Evolutionary conservation across 1,140 invertebrate species (phyloP).

Genomic region (Gryon sp.): DNA sequence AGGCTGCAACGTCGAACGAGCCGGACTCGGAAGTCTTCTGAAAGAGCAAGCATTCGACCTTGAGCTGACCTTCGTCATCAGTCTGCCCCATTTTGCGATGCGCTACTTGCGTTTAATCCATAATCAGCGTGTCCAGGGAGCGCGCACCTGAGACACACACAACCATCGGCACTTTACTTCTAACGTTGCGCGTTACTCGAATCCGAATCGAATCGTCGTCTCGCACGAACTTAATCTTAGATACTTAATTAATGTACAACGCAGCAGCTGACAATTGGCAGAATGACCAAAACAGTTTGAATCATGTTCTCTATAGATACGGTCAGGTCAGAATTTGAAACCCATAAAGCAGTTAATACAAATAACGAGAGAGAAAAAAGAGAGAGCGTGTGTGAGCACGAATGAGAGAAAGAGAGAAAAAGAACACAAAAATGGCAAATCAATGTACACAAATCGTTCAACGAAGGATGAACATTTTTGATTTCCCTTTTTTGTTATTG

Average conservation of each 20-base stretch:
- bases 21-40: conserved; percentile 69
- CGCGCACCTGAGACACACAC: too few relatives aligned
- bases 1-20: conserved; percentile 78
- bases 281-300: too few relatives aligned
- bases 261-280: conserved; percentile 45
- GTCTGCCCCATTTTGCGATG: neutral
- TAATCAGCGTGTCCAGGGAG: conserved; percentile 1
- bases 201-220: conserved; percentile 19
- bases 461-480: conserved; percentile 24
- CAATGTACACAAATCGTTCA: conserved; percentile 31
- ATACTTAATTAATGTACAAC: conserved; percentile 54
- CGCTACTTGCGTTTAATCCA: conserved; percentile 5
- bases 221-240: conserved; percentile 63
- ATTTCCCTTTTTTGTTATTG: neutral
- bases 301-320: too few relatives aligned
- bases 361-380: too few relatives aligned
- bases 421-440: conserved; percentile 1
- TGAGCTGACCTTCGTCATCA: conserved; percentile 22
- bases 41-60: conserved; percentile 13
- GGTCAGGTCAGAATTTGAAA: too few relatives aligned
- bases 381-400: too few relatives aligned
- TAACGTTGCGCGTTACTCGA: conserved; percentile 14
- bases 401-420: too few relatives aligned
- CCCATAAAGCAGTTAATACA: too few relatives aligned
- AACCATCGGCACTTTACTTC: too few relatives aligned